Evolutionary conservation across 2,797 vertebrate genomes (phyloP).

Genomic region (Cuculus canorus): DNA sequence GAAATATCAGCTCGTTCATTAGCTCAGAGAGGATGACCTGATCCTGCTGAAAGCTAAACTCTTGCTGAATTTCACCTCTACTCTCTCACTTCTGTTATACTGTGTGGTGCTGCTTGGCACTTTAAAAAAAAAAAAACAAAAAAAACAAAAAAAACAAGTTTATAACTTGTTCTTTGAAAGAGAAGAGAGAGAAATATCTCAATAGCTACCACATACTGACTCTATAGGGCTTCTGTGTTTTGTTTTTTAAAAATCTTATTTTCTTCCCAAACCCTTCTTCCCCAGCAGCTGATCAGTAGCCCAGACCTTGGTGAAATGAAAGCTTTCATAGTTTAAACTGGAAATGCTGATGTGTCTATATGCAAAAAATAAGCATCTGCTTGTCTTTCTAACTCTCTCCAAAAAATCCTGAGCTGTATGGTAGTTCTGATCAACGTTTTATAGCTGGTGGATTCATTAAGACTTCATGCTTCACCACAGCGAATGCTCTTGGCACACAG

Average conservation of each 20-base stretch:
- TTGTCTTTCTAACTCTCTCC: not conserved
- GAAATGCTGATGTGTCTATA: not conserved
- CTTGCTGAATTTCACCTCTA: not conserved
- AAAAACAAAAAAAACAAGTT: not conserved
- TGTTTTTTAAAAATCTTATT: not conserved
- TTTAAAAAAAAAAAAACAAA: no score
- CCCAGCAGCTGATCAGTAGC: accelerated
- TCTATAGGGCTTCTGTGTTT: not conserved
- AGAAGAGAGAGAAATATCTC: not conserved
- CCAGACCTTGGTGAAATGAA: not conserved
- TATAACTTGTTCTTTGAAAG: not conserved
- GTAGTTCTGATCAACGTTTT: not conserved
- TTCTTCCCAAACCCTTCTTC: not conserved
- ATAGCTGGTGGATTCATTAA: not conserved
- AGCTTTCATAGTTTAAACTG: not conserved
- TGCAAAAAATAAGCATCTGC: accelerated
- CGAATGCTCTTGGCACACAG: not conserved
- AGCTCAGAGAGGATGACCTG: not conserved
- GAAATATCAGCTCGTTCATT: not conserved
- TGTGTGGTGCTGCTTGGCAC: not conserved
- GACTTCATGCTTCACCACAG: not conserved
- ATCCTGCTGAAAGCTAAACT: not conserved
- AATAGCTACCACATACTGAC: not conserved
- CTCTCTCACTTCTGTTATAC: not conserved
- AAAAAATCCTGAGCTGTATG: accelerated